Evolutionary conservation across 2,797 vertebrate genomes (phyloP).

Genomic region (Cirrhinus mrigala): DNA sequence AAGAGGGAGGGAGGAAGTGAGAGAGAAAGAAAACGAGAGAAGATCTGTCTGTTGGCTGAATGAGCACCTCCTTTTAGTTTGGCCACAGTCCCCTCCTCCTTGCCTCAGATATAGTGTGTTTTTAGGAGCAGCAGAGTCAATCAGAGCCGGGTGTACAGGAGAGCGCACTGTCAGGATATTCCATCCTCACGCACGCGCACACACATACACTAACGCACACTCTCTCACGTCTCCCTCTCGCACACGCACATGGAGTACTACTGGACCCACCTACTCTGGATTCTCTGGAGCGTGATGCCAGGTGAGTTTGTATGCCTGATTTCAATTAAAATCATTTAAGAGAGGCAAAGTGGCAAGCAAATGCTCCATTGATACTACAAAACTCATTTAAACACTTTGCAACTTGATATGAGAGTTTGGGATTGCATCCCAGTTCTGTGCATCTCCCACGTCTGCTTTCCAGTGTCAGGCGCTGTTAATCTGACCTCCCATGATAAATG

Average conservation of each 20-base stretch:
- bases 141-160: constrained; percentile 77
- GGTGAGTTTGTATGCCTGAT: constrained; percentile 78
- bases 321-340: neutral
- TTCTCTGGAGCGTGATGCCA: constrained; percentile 83
- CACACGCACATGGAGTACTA: constrained; percentile 86
- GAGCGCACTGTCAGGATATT: constrained; percentile 75
- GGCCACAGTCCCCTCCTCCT: constrained; percentile 80
- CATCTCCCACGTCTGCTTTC: constrained; percentile 47
- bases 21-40: constrained; percentile 55
- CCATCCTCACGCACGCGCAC: constrained; percentile 65
- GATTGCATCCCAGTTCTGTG: neutral
- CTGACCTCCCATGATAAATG: constrained; percentile 45
- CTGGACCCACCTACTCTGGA: constrained; percentile 87
- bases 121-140: constrained; percentile 74
- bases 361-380: neutral
- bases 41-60: constrained; percentile 65
- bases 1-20: constrained; percentile 54
- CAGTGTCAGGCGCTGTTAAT: constrained; percentile 35
- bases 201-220: constrained; percentile 72
- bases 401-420: constrained; percentile 8
- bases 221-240: constrained; percentile 59
- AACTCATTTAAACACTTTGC: neutral
- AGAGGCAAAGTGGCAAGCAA: neutral
- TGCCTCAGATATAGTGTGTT: constrained; percentile 75
- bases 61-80: constrained; percentile 71